Evolutionary conservation across 2,888 invertebrate genomes (phyloP).

Genomic region (Drosophila flavopinicola): DNA sequence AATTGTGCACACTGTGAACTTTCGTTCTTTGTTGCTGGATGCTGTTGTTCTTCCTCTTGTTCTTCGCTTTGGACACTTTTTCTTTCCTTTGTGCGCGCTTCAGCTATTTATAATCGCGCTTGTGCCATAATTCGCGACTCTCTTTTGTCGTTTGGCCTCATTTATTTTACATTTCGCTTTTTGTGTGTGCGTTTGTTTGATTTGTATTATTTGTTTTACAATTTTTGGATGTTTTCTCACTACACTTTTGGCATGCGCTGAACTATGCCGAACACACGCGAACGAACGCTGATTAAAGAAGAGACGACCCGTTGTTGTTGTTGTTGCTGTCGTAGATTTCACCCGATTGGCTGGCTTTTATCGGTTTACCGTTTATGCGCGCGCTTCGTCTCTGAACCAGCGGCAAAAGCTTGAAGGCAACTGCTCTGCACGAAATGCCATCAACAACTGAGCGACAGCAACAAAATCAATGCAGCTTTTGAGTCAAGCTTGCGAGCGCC

Average conservation of each 20-base stretch:
- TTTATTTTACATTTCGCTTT: slow-evolving; percentile 63
- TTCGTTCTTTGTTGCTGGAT: slow-evolving; percentile 11
- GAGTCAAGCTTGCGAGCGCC: slow-evolving; percentile 61
- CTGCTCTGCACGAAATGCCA: slow-evolving; percentile 55
- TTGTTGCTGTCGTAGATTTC: slow-evolving; percentile 61
- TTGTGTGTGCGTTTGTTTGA: slow-evolving; percentile 42
- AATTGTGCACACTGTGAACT: slow-evolving; percentile 20
- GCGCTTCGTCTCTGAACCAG: slow-evolving; percentile 29
- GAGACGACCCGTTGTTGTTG: slow-evolving; percentile 35
- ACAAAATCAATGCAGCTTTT: slow-evolving; percentile 58
- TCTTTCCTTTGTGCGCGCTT: slow-evolving; percentile 55
- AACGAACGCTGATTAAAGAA: slow-evolving; percentile 46
- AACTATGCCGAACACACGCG: slow-evolving; percentile 13
- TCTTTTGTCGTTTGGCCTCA: slow-evolving; percentile 59
- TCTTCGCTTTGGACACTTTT: slow-evolving; percentile 57
- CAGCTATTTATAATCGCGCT: slow-evolving; percentile 52
- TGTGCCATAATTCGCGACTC: slow-evolving; percentile 71
- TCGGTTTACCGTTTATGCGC: slow-evolving; percentile 38
- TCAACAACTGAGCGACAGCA: slow-evolving; percentile 46
- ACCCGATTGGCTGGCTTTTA: slow-evolving; percentile 54
- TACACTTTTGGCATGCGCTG: slow-evolving; percentile 57
- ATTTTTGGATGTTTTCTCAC: slow-evolving; percentile 26
- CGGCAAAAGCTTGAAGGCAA: slow-evolving; percentile 37
- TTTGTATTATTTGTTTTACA: slow-evolving; percentile 42
- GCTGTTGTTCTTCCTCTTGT: slow-evolving; percentile 25